Evolutionary conservation across 2,888 invertebrate species (phyloP).

Genomic region (Drosophila mulleri): DNA sequence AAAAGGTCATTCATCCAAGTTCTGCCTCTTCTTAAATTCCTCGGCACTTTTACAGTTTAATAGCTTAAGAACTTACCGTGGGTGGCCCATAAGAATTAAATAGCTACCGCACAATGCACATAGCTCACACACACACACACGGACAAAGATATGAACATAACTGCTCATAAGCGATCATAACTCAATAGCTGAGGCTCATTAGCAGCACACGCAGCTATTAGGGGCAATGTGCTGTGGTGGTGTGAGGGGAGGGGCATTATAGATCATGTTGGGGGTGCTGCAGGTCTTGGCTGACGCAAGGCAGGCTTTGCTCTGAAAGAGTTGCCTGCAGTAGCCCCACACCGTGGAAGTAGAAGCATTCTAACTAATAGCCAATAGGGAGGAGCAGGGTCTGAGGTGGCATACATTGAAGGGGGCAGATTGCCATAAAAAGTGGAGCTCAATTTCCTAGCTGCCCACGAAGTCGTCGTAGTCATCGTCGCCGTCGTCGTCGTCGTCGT

Average conservation of each 20-base stretch:
- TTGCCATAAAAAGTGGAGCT: conserved; percentile 61
- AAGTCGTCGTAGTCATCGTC: conserved; percentile 41
- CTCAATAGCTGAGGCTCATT: conserved; percentile 68
- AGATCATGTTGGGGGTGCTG: conserved; percentile 12
- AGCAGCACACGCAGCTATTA: conserved; percentile 63
- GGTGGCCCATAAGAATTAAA: conserved; percentile 44
- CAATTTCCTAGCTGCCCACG: conserved; percentile 78
- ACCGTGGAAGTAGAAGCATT: conserved; percentile 58
- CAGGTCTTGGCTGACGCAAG: conserved; percentile 16
- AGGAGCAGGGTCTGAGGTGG: conserved; percentile 4
- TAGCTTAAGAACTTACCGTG: conserved; percentile 49
- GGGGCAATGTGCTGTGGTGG: conserved; percentile 6
- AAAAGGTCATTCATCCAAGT: conserved; percentile 30
- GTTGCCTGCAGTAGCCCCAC: conserved; percentile 49
- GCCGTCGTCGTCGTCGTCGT: conserved; percentile 45
- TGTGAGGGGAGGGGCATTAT: not conserved
- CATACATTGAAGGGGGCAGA: conserved; percentile 8
- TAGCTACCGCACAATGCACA: conserved; percentile 30
- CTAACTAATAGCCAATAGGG: conserved; percentile 65
- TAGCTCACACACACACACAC: conserved; percentile 6
- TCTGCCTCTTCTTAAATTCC: conserved; percentile 27
- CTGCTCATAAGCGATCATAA: conserved; percentile 56
- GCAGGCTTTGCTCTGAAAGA: conserved; percentile 21
- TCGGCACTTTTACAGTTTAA: conserved; percentile 43
- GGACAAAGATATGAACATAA: conserved; percentile 1